Evolutionary conservation across 1,140 invertebrate genomes (phyloP).

Genomic region (Geopemphigus sp.): DNA sequence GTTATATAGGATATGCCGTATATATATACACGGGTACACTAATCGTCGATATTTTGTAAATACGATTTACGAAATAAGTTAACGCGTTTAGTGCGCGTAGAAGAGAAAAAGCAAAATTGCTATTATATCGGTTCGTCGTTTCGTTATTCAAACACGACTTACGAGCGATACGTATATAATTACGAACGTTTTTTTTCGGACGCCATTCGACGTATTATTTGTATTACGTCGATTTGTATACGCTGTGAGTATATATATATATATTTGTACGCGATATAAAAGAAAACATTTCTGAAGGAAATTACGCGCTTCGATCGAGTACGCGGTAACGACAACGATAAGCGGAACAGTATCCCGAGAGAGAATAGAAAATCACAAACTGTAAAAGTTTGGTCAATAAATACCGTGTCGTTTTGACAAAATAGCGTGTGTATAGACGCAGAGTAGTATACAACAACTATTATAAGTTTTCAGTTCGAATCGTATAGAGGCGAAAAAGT

Average conservation of each 20-base stretch:
- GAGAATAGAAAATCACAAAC: conserved; percentile 40
- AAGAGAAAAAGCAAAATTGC: too few relatives aligned
- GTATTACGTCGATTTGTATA: background rate
- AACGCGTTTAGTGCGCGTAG: too few relatives aligned
- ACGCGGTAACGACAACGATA: background rate
- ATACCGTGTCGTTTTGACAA: conserved; percentile 26
- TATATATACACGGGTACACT: too few relatives aligned
- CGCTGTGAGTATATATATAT: too few relatives aligned
- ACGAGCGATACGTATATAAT: too few relatives aligned
- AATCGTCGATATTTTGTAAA: too few relatives aligned
- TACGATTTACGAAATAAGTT: too few relatives aligned
- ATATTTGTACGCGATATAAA: background rate
- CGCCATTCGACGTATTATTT: background rate
- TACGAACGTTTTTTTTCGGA: too few relatives aligned
- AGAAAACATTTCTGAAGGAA: conserved; percentile 15
- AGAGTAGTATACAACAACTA: background rate
- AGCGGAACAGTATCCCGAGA: background rate
- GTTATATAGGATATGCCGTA: too few relatives aligned
- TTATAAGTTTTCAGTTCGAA: background rate
- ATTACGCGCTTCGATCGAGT: conserved; percentile 16
- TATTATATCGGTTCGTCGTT: too few relatives aligned
- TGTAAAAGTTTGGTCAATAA: conserved; percentile 39
- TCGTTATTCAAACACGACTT: too few relatives aligned
- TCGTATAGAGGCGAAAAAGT: background rate
- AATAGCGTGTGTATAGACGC: background rate